Base-by-base conservation (phyloP, 2,797 vertebrate genomes). In the Garrulus glandarius region DNA sequence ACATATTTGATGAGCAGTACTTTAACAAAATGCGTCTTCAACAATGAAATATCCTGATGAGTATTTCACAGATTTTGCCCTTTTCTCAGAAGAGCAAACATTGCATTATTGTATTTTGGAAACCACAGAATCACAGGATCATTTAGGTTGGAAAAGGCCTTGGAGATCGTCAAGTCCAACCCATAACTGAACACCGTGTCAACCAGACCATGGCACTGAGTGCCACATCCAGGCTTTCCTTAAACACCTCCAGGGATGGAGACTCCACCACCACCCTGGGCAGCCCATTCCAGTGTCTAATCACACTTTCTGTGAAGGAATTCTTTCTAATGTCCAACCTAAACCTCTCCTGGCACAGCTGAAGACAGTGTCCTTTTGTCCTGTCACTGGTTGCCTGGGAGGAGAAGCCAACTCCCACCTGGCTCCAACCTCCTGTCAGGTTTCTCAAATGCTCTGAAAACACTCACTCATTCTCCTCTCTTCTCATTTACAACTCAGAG, bases 151-250 rank as follows among this genome's bases (percentile, higher is more conserved):
- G 64, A 50, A 64, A 70, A 56, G 14, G 15, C 2, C 16, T 63
- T 15, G 26, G n/a, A 44, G 37, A 30, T 29, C 43, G 37, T 17
- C 8, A 2, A 37, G 11, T 18, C 49, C 63, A 76, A 24, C 29
- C 30, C 5, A 10, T 6, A 11, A 24, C 13, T 7, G 5, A 52
- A 44, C 19, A 55, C 3, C 3, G 3, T 16, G 26, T 27, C 26
- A 60, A 4, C 5, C 19, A 49, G 22, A 23, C 16, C 41, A 49
- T 1, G 21, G 17, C 50, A 43, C 34, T 3, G 7, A 32, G 30
- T 36, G 47, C 13, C 39, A 47, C 1, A 0, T 27, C 22, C 26
- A 20, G 3, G 0, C 7, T 41, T 46, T 52, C 0, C 44, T 37
- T 49, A 10, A 36, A n/a, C 22, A 29, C 5, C 41, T 29, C 15